Base-by-base conservation (phyloP, 1,140 invertebrate species). In the Drosophila pseudoobscura region DNA sequence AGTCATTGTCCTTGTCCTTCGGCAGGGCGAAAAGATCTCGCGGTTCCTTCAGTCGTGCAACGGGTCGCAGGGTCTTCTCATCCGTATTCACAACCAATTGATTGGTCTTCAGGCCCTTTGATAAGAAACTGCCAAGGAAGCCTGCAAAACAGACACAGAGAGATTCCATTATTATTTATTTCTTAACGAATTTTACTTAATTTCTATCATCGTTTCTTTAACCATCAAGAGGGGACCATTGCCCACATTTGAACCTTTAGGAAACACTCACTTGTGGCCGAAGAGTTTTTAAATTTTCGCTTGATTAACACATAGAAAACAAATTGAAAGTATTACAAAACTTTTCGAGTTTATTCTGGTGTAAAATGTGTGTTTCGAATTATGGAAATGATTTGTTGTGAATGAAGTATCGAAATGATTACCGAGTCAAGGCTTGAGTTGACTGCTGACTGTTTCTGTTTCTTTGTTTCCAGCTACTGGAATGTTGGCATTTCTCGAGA, bases 51-150 rank as follows among this genome's bases (percentile, higher is more conserved):
- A 95, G 88, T 85, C 94, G 94, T 29, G 94, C 94, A 74, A 94
- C 93, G 6, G 93, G 93, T 78, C 92, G 92, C 77, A 94, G 93
- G 56, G 93, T 94, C 88, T 92, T 93, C 61, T 92, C 92, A 91
- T 94, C 94, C n/a, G 94, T 94, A 68, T 94, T 94, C 56, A 95
- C 93, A 90, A 95, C 94, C 71, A 95, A 90, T 89, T 94, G 94
- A 89, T 94, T 94, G 15, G 93, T 94, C 88, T 94, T 94, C 20
- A 95, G 91, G 51, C 87, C 89, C 43, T 92, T 92, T 9, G 91
- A 91, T 43, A 92, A 66, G 56, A 92, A 91, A 70, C 80, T 91
- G 45, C 91, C 90, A 51, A 92, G 78, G 70, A 91, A 91, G 44
- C 90, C 90, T 87, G 61, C 29, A 71, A 69, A 39, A 24, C 52